Base-by-base conservation (phyloP, 1,140 invertebrate species). In the Calliopsis andreniformis region DNA sequence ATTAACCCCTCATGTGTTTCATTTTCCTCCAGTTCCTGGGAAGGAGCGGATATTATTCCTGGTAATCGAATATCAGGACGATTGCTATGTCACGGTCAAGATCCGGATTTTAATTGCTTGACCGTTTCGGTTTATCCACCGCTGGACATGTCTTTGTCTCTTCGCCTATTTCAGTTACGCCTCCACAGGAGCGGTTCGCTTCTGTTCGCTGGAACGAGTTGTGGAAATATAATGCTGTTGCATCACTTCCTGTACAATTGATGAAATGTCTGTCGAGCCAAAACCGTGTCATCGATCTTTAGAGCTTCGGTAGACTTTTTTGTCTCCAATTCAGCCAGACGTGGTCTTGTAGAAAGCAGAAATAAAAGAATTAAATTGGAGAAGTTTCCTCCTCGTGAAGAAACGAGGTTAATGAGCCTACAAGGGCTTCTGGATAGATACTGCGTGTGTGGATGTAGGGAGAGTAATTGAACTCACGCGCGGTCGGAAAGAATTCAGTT, bases 81-180 rank as follows among this genome's bases (percentile, higher is more conserved):
- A 81, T 81, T 82, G 68, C 51, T 10, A n/a, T 20, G 5, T 16
- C 23, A 45, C 30, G 67, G 58, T 53, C 56, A 23, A 70, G 67
- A 83, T 84, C 45, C 67, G 79, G 58, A 55, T 78, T 82, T 67
- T 72, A 86, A 86, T 82, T 78, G 84, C 82, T 82, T 78, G 42
- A 69, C 76, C 84, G 76, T 84, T 71, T 70, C 72, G 16, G 16
- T 55, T 5, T 5, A 18, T 51, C 32, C 47, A 10, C 8, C 14
- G 20, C 25, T 30, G 32, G 16, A 49, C 42, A 5, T 39, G 35
- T 10, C 35, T 39, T 39, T 39, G 35, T 10, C 35, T 39, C 4
- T 10, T 39, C 35, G 35, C 10, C 4, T 39, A 39, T 39, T 16
- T 47, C 47, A 25, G 55, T 59, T 35, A n/a, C 6, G 7, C 8